These are phyloP conservation scores for Belgica antarctica DNA, from an alignment of 2,888 invertebrate genomes.

Conservation along the genomic window DNA sequence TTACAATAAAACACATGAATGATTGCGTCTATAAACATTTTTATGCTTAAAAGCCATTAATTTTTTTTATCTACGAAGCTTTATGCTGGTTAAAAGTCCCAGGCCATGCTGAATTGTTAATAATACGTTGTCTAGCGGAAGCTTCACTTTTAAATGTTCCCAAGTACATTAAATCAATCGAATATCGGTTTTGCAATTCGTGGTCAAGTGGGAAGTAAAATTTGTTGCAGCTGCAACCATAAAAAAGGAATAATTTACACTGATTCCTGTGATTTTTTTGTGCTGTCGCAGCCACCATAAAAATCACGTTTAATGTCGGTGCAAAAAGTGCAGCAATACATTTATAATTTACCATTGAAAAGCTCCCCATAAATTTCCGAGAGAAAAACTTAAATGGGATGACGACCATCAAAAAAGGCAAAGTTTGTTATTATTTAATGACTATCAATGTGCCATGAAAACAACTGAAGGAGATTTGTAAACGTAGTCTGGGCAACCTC, in stretches of 20 bases:
- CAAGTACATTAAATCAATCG: background rate
- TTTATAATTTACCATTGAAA: slow-evolving; percentile 11
- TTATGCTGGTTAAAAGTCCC: no score
- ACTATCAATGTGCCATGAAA: no score
- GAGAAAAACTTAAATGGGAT: background rate
- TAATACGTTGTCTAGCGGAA: background rate
- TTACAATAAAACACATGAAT: no score
- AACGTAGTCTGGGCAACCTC: no score
- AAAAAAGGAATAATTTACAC: background rate
- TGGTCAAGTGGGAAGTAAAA: background rate
- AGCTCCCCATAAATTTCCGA: no score
- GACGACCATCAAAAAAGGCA: no score
- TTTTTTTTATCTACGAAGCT: no score
- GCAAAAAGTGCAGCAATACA: slow-evolving; percentile 2
- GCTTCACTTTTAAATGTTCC: background rate
- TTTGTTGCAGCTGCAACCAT: background rate
- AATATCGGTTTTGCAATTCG: background rate
- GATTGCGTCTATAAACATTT: no score
- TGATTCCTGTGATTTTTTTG: background rate
- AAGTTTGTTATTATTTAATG: no score
- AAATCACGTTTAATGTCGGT: slow-evolving; percentile 14
- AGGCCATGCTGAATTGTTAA: no score
- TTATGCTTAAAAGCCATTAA: no score
- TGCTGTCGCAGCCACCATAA: slow-evolving; percentile 3
- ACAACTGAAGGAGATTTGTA: no score